phyloP scores from a whole-genome alignment of 1,140 invertebrate species.

The Reticulitermes speratus region DNA sequence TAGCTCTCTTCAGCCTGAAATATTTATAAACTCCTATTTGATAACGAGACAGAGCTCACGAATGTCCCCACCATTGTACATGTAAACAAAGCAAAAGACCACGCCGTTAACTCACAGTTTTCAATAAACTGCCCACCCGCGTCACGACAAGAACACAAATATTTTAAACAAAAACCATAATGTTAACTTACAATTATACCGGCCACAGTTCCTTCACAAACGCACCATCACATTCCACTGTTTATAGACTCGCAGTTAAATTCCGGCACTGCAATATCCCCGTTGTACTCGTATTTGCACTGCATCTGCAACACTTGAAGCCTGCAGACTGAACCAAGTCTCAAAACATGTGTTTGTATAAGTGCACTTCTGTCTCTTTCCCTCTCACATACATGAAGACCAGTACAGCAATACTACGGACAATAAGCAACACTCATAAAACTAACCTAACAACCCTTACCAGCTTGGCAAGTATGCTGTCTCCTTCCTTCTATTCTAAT shows the following conservation, averaged over 20 bases:
- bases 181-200: background rate
- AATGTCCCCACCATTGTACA: too few species aligned
- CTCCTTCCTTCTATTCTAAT: background rate
- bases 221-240: background rate
- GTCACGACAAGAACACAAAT: too few species aligned
- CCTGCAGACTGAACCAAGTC: background rate
- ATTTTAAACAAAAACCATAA: background rate
- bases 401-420: background rate
- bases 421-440: background rate
- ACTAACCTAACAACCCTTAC: constrained; percentile 15
- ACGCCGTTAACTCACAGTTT: too few species aligned
- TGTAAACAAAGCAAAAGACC: too few species aligned
- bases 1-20: too few species aligned
- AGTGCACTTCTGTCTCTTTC: background rate
- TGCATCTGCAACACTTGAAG: background rate
- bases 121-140: too few species aligned
- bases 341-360: background rate
- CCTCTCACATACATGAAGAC: background rate
- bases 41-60: too few species aligned
- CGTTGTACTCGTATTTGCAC: background rate
- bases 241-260: background rate
- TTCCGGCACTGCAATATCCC: background rate
- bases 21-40: too few species aligned
- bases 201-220: background rate
- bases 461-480: background rate